Conservation (phyloP, 1,140 invertebrate species). For the Rhizoglyphus robini region DNA sequence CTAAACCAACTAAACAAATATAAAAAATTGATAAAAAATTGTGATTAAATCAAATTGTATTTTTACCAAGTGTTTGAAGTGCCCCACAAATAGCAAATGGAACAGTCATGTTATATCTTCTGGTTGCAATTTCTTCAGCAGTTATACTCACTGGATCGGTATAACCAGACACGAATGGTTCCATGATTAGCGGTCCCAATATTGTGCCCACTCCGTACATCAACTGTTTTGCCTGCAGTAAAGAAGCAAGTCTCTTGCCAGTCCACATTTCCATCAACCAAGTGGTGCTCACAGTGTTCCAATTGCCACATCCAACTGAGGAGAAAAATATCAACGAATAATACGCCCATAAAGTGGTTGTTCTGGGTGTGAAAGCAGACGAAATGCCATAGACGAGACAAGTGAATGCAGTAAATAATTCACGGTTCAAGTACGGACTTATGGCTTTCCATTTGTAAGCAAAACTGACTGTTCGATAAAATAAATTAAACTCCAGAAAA, state of each 20-base stretch:
- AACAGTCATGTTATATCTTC: background rate
- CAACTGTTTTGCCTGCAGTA: background rate
- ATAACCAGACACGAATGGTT: background rate
- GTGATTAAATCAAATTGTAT: background rate
- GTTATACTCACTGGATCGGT: background rate
- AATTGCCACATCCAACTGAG: background rate
- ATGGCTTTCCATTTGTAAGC: background rate
- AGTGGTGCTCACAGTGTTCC: background rate
- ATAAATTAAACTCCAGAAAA: background rate
- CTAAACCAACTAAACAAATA: background rate
- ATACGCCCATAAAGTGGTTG: background rate
- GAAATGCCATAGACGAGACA: background rate
- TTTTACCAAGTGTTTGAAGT: background rate
- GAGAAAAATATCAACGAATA: background rate
- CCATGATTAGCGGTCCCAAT: background rate
- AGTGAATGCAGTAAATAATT: background rate
- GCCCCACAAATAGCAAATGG: background rate
- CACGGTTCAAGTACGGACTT: background rate
- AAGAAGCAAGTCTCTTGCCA: background rate
- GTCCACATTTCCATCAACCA: constrained; percentile 9
- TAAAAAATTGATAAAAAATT: background rate
- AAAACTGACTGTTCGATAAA: background rate
- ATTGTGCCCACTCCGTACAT: background rate
- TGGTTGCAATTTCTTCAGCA: background rate
- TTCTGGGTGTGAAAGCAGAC: background rate